A percentile compares a stretch with the other conserved stretches of the same genome.
Conservation (phyloP, 2,888 invertebrate species). For the Perizoma affinitatum region DNA sequence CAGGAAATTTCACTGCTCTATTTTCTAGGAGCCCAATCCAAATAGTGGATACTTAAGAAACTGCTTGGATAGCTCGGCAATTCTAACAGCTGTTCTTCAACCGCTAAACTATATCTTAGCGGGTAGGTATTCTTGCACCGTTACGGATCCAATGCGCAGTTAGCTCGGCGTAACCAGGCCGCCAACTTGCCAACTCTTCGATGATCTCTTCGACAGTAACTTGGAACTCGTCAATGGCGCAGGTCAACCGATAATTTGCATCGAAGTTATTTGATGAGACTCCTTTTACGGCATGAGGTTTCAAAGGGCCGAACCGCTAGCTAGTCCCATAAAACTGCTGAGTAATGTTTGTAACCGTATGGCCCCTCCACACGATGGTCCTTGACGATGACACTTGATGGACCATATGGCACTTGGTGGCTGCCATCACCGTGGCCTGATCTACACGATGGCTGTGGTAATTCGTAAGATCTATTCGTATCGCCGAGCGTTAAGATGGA, state of each 20-base stretch:
- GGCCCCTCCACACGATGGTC: no score
- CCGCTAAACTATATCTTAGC: conserved; percentile 37
- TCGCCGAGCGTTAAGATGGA: no score
- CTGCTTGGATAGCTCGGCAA: conserved; percentile 3
- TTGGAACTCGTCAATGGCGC: conserved; percentile 29
- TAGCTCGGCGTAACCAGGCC: conserved; percentile 62
- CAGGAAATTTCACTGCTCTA: no score
- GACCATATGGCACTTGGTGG: no score
- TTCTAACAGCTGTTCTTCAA: conserved; percentile 16
- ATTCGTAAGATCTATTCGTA: no score
- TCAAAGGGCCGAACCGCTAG: neutral
- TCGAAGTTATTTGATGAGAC: conserved; percentile 18
- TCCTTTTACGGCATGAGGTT: conserved; percentile 4
- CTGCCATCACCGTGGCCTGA: no score
- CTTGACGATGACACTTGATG: no score
- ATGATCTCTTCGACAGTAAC: conserved; percentile 55
- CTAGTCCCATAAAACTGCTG: no score
- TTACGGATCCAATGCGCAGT: conserved; percentile 71
- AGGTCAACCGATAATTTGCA: conserved; percentile 23
- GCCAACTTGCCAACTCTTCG: conserved; percentile 45
- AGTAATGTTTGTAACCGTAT: no score
- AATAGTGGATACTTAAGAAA: neutral
- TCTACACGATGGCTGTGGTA: no score
- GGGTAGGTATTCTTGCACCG: conserved; percentile 63
- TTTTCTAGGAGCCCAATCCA: neutral